phyloP scores from a whole-genome alignment of 2,888 invertebrate species.

The Bellardia bayeri region DNA sequence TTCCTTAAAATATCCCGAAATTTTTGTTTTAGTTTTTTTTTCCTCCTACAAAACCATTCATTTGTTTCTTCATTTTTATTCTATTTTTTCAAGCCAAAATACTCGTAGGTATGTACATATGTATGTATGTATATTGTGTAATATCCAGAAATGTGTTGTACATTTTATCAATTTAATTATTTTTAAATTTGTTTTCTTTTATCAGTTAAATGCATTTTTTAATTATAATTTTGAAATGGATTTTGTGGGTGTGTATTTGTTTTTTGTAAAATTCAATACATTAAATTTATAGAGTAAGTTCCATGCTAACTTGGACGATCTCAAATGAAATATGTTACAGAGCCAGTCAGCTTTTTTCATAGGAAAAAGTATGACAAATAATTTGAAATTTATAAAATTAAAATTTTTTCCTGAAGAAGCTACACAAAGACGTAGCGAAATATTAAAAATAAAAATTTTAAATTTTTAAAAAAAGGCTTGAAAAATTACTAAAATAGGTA shows the following conservation, averaged over 20 bases:
- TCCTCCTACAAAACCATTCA: constrained; percentile 37
- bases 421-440: no score
- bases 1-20: constrained; percentile 74
- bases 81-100: constrained; percentile 66
- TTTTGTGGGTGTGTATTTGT: constrained; percentile 8
- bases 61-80: constrained; percentile 51
- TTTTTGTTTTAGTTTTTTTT: constrained; percentile 56
- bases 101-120: constrained; percentile 20
- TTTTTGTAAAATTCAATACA: no score
- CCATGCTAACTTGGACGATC: no score
- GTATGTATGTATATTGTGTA: constrained; percentile 55
- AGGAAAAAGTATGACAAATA: no score
- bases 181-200: constrained; percentile 22
- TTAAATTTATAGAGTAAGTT: no score
- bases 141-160: constrained; percentile 71
- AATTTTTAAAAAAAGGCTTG: no score
- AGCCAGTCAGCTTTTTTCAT: no score
- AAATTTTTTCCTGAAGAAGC: no score
- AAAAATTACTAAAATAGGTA: no score
- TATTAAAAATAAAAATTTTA: no score
- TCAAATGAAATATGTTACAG: no score
- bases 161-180: constrained; percentile 35
- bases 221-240: constrained; percentile 64
- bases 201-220: constrained; percentile 62
- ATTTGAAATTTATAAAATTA: no score